Conservation (phyloP, 1,140 invertebrate species). For the Scaptomyza hsui region DNA sequence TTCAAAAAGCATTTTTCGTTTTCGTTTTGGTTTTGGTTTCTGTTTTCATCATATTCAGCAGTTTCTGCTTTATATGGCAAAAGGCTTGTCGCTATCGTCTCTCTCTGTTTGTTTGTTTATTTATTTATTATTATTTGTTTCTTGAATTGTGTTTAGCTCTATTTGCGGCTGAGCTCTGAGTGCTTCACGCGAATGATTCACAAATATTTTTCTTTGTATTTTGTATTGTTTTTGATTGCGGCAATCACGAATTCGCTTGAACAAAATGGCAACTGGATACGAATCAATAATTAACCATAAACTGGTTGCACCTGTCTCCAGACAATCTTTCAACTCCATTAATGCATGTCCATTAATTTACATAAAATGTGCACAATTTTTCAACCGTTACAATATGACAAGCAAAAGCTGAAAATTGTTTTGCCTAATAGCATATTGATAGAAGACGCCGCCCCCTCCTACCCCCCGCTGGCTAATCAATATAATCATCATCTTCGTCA, state of each 20-base stretch:
- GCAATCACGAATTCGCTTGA: slow-evolving; percentile 52
- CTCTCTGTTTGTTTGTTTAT: neutral
- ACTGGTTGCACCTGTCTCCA: slow-evolving; percentile 37
- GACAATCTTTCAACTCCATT: slow-evolving; percentile 59
- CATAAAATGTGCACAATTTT: slow-evolving; percentile 58
- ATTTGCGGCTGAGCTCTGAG: slow-evolving; percentile 65
- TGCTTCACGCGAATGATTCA: slow-evolving; percentile 56
- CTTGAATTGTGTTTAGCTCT: slow-evolving; percentile 71
- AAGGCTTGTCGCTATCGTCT: slow-evolving; percentile 48
- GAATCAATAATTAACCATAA: slow-evolving; percentile 29
- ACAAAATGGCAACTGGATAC: slow-evolving; percentile 40
- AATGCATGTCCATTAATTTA: slow-evolving; percentile 78
- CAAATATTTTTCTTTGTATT: slow-evolving; percentile 70
- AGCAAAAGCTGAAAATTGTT: slow-evolving; percentile 13
- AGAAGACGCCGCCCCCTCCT: too few species aligned
- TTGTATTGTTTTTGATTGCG: slow-evolving; percentile 52
- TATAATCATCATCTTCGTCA: slow-evolving; percentile 44
- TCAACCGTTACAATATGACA: slow-evolving; percentile 55
- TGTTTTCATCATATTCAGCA: slow-evolving; percentile 60
- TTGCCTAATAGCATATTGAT: slow-evolving; percentile 73
- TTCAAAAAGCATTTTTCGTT: slow-evolving; percentile 51
- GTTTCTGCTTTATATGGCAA: slow-evolving; percentile 63
- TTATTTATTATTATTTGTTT: slow-evolving; percentile 67
- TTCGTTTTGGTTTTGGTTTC: slow-evolving; percentile 36
- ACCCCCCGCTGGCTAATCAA: slow-evolving; percentile 70